Evolutionary conservation across 2,888 invertebrate species (phyloP).

Genomic region (Amphipyra tragopoginis): DNA sequence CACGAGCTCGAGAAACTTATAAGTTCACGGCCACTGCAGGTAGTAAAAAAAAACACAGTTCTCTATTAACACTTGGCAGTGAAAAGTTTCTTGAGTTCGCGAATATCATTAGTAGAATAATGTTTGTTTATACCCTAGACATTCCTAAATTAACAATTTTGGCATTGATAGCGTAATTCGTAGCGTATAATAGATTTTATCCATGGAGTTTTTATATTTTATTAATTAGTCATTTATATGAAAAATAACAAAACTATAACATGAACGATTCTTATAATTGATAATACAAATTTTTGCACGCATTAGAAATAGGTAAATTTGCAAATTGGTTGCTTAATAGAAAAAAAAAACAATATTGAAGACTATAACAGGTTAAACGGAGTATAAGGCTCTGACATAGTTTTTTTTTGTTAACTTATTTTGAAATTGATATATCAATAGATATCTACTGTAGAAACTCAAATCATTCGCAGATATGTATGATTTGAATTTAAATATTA

Average conservation of each 20-base stretch:
- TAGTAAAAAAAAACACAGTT: not conserved
- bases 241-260: conserved; percentile 24
- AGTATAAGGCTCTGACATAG: too few species aligned
- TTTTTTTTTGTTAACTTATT: too few species aligned
- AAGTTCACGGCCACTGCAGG: not conserved
- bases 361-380: not conserved
- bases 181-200: conserved; percentile 36
- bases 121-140: conserved; percentile 56
- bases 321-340: conserved; percentile 24
- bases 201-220: conserved; percentile 49
- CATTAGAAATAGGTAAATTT: conserved; percentile 35
- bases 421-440: too few species aligned
- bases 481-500: too few species aligned
- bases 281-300: conserved; percentile 50
- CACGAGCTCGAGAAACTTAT: not conserved
- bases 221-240: conserved; percentile 31
- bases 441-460: too few species aligned
- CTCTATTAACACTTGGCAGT: not conserved
- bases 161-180: conserved; percentile 40
- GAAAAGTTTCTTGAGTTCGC: conserved; percentile 16
- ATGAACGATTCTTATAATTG: conserved; percentile 46
- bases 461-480: too few species aligned
- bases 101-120: conserved; percentile 20
- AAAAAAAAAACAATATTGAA: not conserved
- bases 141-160: conserved; percentile 61